Conservation (phyloP, 30 jellyfish, hydroid and myxozoan genomes). For the Mastigias papua region DNA sequence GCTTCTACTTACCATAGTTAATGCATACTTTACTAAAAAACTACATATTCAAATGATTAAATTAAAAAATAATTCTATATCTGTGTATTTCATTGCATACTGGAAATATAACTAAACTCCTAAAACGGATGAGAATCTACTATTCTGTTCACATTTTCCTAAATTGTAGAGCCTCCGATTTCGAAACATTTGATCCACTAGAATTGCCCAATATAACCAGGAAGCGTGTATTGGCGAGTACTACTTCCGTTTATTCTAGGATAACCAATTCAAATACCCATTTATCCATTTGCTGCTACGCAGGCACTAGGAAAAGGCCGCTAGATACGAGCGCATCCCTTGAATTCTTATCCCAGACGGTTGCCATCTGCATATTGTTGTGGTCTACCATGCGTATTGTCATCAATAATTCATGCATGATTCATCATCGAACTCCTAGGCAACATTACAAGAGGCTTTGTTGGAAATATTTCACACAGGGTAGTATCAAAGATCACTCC, state of each 20-base stretch:
- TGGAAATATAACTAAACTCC: constrained; percentile 15
- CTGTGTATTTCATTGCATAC: constrained; percentile 26
- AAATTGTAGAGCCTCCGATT: too few species aligned
- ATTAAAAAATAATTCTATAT: constrained; percentile 66
- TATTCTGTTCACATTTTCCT: too few species aligned
- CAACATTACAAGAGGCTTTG: constrained; percentile 59
- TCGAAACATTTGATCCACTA: too few species aligned
- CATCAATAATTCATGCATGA: constrained; percentile 59
- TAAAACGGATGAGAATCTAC: constrained; percentile 3
- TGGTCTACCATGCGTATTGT: constrained; percentile 66
- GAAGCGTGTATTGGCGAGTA: not conserved
- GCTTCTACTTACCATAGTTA: constrained; percentile 11
- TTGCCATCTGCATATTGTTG: constrained; percentile 65
- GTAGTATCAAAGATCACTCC: constrained; percentile 57
- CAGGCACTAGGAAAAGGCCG: not conserved
- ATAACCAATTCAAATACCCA: not conserved
- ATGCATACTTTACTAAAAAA: constrained; percentile 55
- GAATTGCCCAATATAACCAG: not conserved
- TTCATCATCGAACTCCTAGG: constrained; percentile 58
- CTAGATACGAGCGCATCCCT: constrained; percentile 18
- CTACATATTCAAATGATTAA: constrained; percentile 58
- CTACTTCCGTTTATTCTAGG: not conserved
- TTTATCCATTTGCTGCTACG: constrained; percentile 12
- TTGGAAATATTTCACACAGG: not conserved
- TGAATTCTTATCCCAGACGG: constrained; percentile 51